These are phyloP conservation scores for Ceratina calcarata DNA, from an alignment of 1,140 invertebrate genomes.

Conservation along the genomic window DNA sequence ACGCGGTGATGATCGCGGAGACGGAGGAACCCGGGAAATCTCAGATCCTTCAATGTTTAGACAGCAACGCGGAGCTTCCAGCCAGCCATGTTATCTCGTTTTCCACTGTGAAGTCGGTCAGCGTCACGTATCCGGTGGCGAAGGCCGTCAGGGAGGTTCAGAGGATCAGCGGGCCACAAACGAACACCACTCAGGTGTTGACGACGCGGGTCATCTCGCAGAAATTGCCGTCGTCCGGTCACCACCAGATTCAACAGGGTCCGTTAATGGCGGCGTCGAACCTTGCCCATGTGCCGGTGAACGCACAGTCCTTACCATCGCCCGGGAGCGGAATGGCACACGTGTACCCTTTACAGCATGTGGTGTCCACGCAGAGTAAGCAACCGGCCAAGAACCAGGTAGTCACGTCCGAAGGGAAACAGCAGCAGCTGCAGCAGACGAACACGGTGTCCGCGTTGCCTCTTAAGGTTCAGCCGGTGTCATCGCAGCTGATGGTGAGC, in stretches of 20 bases:
- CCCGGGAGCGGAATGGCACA: slow-evolving; percentile 36
- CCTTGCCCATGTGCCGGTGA: slow-evolving; percentile 45
- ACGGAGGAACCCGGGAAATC: slow-evolving; percentile 9
- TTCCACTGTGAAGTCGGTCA: slow-evolving; percentile 52
- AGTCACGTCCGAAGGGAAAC: slow-evolving; percentile 12
- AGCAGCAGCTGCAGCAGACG: slow-evolving; percentile 28
- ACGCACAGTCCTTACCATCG: slow-evolving; percentile 48
- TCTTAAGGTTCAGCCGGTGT: slow-evolving; percentile 41
- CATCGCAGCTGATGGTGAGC: slow-evolving; percentile 52
- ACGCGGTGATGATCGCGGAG: background rate
- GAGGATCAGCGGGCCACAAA: slow-evolving; percentile 55
- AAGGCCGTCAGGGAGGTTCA: slow-evolving; percentile 55
- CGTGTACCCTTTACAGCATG: slow-evolving; percentile 45
- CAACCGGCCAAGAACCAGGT: slow-evolving; percentile 41
- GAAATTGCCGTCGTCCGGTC: slow-evolving; percentile 43
- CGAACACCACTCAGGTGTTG: slow-evolving; percentile 63
- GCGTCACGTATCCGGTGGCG: slow-evolving; percentile 58
- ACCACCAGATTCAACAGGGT: background rate
- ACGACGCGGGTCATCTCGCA: slow-evolving; percentile 66
- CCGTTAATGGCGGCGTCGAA: slow-evolving; percentile 39
- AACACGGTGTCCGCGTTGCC: slow-evolving; percentile 36
- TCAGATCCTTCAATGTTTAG: slow-evolving; percentile 51
- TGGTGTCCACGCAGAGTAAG: slow-evolving; percentile 39
- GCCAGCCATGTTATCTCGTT: slow-evolving; percentile 34
- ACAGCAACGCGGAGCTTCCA: slow-evolving; percentile 8